phyloP scores from a whole-genome alignment of 2,797 vertebrate species.

The Pteropus rufus region DNA sequence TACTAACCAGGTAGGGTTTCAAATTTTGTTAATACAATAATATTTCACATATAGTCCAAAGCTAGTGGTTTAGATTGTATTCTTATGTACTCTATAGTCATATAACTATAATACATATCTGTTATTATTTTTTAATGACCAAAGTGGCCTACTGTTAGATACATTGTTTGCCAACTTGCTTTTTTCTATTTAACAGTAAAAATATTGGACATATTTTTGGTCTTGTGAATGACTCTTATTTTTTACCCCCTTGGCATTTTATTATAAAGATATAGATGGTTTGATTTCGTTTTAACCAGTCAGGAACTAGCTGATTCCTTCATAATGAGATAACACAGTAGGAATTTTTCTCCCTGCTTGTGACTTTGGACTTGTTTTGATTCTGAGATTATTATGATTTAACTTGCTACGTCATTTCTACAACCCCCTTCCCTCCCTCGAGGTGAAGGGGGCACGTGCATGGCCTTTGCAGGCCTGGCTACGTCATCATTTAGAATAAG shows the following conservation, averaged over 20 bases:
- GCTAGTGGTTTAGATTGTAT: background rate
- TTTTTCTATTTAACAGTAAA: background rate
- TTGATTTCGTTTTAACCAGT: background rate
- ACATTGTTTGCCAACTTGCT: background rate
- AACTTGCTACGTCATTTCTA: background rate
- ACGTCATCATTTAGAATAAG: background rate
- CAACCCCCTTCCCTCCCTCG: no score
- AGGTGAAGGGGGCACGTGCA: no score
- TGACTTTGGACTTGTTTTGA: background rate
- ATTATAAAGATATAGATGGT: background rate
- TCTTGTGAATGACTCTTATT: background rate
- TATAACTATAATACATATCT: background rate
- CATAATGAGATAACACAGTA: background rate
- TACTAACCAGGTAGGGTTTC: background rate
- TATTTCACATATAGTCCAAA: background rate
- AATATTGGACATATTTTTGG: background rate
- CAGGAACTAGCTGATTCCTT: background rate
- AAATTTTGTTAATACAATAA: background rate
- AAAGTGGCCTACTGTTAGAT: background rate
- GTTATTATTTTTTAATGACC: background rate
- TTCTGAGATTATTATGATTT: background rate
- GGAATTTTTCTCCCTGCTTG: background rate
- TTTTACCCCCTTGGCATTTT: background rate
- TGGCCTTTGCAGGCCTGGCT: no score
- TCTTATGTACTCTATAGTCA: background rate